Evolutionary conservation across 2,888 invertebrate genomes (phyloP), one percentile per base, ranked within the genome.

Genomic region (Tachina fera): DNA sequence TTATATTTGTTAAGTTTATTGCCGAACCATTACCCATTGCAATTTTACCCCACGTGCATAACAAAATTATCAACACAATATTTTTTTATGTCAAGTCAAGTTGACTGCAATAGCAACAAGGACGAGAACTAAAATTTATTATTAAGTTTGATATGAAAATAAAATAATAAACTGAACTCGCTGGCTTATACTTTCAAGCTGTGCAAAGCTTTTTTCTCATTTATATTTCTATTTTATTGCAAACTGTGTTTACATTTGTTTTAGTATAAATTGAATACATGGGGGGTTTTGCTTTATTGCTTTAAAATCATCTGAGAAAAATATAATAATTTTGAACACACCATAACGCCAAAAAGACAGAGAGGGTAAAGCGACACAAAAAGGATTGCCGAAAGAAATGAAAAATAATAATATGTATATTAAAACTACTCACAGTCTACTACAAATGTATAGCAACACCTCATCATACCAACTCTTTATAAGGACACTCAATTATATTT

Each of bases 181-280:
- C 39, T 60, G 71, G 51, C 16, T 72, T 58, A 19, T 74, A 9
- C 19, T 63, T 60, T 77, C 83, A 72, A 83, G 58, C 77, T 78
- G 74, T 83, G 71, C 67, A 83, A 43, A 60, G 67, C 47, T 45
- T 70, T 61, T 65, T 81, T 71, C 47, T 65, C 39, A 22, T 61
- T 39, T 61, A 41, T 41, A 49, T 74, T 51, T 41, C 31, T 49
- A 10, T 58, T n/a, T 60, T 39, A 72, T 13, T 51, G 60, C 72
- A 39, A 31, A 45, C 58, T 47, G 45, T 68, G 68, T 53, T 70
- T 22, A 19, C 58, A 72, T 60, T 58, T 60, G 47, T 51, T 67
- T 67, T 67, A 14, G 9, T 65, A 51, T 39, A 67, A 67, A 67
- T 51, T 39, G 31, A 49, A 31, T 67, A 1, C 67, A 67, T 39